Evolutionary conservation across 2,113 vertebrate species (phyloP).

Genomic region (Halcyon malimbica): DNA sequence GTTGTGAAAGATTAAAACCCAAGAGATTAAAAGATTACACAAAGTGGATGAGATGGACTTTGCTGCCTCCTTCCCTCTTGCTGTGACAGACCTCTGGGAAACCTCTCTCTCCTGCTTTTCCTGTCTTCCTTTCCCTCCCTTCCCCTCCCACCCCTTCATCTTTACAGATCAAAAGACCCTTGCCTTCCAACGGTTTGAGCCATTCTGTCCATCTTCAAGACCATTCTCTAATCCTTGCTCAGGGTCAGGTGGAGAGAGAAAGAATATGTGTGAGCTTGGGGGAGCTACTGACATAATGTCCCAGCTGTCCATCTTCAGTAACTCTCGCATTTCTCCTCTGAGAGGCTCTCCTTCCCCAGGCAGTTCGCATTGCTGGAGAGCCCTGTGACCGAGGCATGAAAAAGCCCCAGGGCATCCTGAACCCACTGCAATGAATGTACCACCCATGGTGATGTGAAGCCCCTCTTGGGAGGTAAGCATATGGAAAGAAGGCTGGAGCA

Average conservation of each 20-base stretch:
- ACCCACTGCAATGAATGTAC: neutral
- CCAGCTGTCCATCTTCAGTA: neutral
- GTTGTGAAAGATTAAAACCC: slow-evolving; percentile 63
- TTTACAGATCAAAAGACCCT: slow-evolving; percentile 20
- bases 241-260: neutral
- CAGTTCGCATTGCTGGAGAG: neutral
- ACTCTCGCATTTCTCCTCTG: neutral
- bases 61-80: slow-evolving; percentile 15
- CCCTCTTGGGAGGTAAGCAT: rapidly evolving
- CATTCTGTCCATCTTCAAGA: neutral
- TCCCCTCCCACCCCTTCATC: neutral
- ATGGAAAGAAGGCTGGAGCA: neutral
- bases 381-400: neutral
- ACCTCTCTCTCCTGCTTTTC: neutral
- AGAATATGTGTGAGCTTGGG: neutral
- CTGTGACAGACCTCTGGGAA: slow-evolving; percentile 12
- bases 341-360: neutral
- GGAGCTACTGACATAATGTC: neutral
- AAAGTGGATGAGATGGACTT: slow-evolving; percentile 52
- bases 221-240: neutral
- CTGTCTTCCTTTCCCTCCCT: neutral
- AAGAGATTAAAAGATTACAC: slow-evolving; percentile 75
- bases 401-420: neutral
- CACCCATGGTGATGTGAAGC: neutral
- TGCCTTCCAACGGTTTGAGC: neutral